Percentiles rank a stretch among this genome's conserved stretches.
phyloP scores from a whole-genome alignment of 2,113 vertebrate species.

The Heptranchias perlo region DNA sequence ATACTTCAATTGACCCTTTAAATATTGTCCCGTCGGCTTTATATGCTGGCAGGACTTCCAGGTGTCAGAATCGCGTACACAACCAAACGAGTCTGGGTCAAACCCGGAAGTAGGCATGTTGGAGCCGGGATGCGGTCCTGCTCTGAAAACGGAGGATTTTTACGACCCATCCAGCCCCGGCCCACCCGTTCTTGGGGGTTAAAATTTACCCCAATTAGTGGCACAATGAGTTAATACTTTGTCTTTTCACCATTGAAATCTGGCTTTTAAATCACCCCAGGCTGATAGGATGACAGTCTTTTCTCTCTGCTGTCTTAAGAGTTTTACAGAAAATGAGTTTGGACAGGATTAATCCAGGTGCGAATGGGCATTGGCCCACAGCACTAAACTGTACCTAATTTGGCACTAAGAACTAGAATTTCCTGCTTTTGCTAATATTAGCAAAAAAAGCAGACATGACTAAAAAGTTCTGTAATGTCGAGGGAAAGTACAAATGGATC shows the following conservation, averaged over 20 bases:
- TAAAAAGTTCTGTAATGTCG: not conserved
- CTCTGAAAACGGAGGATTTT: too few relatives aligned
- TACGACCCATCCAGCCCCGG: too few relatives aligned
- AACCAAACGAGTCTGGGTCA: too few relatives aligned
- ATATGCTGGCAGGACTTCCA: too few relatives aligned
- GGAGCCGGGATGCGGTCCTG: too few relatives aligned
- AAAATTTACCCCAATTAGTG: too few relatives aligned
- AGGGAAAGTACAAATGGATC: constrained; percentile 8
- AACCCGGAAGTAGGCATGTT: too few relatives aligned
- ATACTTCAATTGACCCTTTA: too few relatives aligned
- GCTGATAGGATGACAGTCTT: not conserved
- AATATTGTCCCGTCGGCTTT: too few relatives aligned
- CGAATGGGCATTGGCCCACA: not conserved
- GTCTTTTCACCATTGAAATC: not conserved
- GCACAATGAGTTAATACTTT: not conserved
- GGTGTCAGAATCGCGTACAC: too few relatives aligned
- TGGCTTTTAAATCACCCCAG: not conserved
- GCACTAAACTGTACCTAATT: not conserved
- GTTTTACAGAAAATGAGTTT: not conserved
- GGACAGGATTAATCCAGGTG: not conserved
- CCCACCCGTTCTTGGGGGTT: too few relatives aligned
- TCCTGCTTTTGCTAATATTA: not conserved
- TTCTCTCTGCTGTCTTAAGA: not conserved
- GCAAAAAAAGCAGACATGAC: not conserved
- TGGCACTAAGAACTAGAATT: not conserved